A percentile compares a stretch with the other conserved stretches of the same genome.
phyloP scores from a whole-genome alignment of 2,113 vertebrate species.

The Stigmatopora nigra region DNA sequence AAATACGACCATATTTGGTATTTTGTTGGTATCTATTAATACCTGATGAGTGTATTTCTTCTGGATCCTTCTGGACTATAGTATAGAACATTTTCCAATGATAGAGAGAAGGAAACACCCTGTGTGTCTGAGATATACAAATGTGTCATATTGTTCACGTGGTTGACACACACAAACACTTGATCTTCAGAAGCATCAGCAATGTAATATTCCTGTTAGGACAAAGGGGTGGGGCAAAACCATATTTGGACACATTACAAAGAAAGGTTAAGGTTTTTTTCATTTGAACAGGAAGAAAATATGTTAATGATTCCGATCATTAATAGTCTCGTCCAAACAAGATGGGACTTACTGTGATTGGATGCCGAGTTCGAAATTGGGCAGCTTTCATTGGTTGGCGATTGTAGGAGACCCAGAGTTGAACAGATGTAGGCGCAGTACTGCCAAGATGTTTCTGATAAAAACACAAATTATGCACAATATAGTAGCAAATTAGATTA shows the following conservation, averaged over 20 bases:
- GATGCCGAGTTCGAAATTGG: conserved; percentile 88
- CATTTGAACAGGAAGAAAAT: neutral
- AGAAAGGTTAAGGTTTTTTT: neutral
- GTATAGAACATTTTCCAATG: conserved; percentile 88
- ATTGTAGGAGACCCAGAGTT: conserved; percentile 97
- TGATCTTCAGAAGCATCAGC: conserved; percentile 94
- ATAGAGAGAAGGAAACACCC: conserved; percentile 88
- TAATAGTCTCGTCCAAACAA: neutral
- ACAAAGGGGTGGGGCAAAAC: neutral
- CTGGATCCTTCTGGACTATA: conserved; percentile 86
- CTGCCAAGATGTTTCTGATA: conserved; percentile 74
- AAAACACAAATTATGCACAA: conserved; percentile 6
- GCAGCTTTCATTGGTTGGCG: conserved; percentile 90
- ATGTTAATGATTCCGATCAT: neutral
- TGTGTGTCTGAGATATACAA: conserved; percentile 95
- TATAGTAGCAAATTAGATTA: no score
- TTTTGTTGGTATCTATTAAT: conserved; percentile 15
- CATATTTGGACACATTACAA: neutral
- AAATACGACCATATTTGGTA: no score
- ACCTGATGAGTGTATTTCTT: conserved; percentile 92
- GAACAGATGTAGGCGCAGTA: conserved; percentile 74
- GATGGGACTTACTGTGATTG: conserved; percentile 80
- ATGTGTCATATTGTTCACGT: conserved; percentile 86
- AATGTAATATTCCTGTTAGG: conserved; percentile 86
- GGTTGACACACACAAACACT: conserved; percentile 95